Conservation (phyloP, 1,140 invertebrate genomes). For the Drosophila willistoni region DNA sequence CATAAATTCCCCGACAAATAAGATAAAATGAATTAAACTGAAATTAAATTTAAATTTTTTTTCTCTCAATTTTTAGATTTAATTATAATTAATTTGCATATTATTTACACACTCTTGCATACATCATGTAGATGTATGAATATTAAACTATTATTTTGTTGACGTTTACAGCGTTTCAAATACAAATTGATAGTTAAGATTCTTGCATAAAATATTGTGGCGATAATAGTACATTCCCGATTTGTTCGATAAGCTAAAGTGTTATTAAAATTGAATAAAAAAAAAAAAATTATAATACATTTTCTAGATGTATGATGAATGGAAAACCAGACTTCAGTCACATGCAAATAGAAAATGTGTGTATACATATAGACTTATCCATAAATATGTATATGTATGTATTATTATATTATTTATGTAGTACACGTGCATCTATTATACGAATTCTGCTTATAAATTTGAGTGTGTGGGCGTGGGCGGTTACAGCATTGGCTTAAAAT, state of each 20-base stretch:
- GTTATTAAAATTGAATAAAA: neutral
- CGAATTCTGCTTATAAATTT: slow-evolving; percentile 27
- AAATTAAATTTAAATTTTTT: no score
- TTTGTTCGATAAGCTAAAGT: slow-evolving; percentile 17
- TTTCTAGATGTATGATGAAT: neutral
- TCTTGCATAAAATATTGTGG: slow-evolving; percentile 26
- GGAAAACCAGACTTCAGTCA: slow-evolving; percentile 7
- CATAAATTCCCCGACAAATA: no score
- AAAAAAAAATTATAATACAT: neutral
- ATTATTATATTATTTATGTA: slow-evolving; percentile 16
- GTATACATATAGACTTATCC: neutral
- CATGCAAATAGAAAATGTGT: neutral
- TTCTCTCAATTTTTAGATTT: slow-evolving; percentile 33
- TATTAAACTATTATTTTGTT: slow-evolving; percentile 9
- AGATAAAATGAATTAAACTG: no score
- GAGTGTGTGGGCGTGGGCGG: slow-evolving; percentile 20
- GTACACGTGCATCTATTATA: slow-evolving; percentile 47
- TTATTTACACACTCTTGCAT: slow-evolving; percentile 60
- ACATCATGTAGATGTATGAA: neutral
- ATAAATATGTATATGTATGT: neutral
- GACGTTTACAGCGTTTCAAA: slow-evolving; percentile 2
- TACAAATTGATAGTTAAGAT: neutral
- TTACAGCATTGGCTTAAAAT: slow-evolving; percentile 60
- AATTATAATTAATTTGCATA: slow-evolving; percentile 52
- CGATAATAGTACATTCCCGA: slow-evolving; percentile 12